phyloP scores from a whole-genome alignment of 2,797 vertebrate genomes.

The Sciaenops ocellatus region DNA sequence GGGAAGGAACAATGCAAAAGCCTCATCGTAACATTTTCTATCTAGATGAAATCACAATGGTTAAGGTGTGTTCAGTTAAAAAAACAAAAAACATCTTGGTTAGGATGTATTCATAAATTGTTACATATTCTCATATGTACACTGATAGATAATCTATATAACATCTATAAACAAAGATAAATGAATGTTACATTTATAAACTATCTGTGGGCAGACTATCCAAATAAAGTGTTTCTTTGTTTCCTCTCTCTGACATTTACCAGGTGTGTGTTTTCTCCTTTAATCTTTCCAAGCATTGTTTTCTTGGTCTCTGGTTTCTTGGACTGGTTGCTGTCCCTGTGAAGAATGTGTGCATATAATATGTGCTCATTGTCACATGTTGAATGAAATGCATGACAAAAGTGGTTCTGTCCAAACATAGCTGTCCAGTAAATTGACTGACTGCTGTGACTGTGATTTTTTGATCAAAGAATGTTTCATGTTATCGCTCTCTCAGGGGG shows the following conservation, averaged over 20 bases:
- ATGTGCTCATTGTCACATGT: not conserved
- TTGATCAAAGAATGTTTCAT: too few relatives aligned
- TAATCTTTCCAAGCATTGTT: not conserved
- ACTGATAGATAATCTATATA: too few relatives aligned
- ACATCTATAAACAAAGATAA: too few relatives aligned
- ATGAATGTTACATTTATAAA: too few relatives aligned
- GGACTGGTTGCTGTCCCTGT: not conserved
- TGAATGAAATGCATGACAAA: not conserved
- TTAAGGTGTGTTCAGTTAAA: too few relatives aligned
- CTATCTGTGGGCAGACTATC: too few relatives aligned
- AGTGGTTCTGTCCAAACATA: not conserved
- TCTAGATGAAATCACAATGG: too few relatives aligned
- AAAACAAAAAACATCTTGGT: too few relatives aligned
- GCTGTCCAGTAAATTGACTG: not conserved
- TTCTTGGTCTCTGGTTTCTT: not conserved
- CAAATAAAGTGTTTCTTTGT: not conserved
- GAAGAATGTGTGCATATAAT: not conserved
- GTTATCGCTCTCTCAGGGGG: slow-evolving; percentile 78
- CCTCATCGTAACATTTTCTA: too few relatives aligned
- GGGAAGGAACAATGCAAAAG: too few relatives aligned
- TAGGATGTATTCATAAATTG: too few relatives aligned
- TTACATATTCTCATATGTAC: too few relatives aligned
- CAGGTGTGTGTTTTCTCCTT: not conserved
- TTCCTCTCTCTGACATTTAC: not conserved
- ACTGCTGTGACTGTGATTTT: not conserved